Percentiles rank a stretch among this genome's conserved stretches.
Evolutionary conservation across 1,140 invertebrate species (phyloP).

Genomic region (Diachasmimorpha longicaudata): DNA sequence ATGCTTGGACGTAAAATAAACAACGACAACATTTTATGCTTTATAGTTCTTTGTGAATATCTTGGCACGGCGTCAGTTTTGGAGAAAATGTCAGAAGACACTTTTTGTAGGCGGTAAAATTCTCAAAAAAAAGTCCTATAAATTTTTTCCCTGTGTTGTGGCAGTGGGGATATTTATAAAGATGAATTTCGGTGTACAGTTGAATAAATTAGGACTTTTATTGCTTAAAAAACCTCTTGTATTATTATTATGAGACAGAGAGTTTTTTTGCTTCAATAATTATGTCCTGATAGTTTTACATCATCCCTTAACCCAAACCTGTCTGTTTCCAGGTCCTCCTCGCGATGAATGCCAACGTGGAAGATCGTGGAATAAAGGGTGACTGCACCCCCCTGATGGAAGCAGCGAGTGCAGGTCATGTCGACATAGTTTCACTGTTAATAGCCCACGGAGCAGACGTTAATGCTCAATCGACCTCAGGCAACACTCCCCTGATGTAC

Average conservation of each 20-base stretch:
- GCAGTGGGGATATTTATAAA: too few species aligned
- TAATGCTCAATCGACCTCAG: slow-evolving; percentile 94
- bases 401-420: slow-evolving; percentile 91
- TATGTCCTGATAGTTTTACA: not conserved
- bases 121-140: too few species aligned
- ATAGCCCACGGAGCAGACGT: slow-evolving; percentile 93
- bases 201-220: too few species aligned
- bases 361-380: slow-evolving; percentile 92
- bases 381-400: slow-evolving; percentile 98
- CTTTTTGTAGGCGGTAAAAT: too few species aligned
- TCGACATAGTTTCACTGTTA: slow-evolving; percentile 91
- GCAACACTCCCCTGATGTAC: slow-evolving; percentile 97
- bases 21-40: too few species aligned
- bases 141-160: too few species aligned
- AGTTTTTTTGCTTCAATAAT: not conserved
- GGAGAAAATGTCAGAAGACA: too few species aligned
- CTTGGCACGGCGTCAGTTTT: not conserved
- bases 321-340: slow-evolving; percentile 77
- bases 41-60: not conserved
- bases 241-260: too few species aligned
- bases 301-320: not conserved
- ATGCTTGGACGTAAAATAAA: too few species aligned
- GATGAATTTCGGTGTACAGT: too few species aligned
- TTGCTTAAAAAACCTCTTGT: too few species aligned
- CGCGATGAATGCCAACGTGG: slow-evolving; percentile 96